Percentiles rank a stretch among this genome's conserved stretches.
Evolutionary conservation across 2,113 vertebrate genomes (phyloP).

Genomic region (Spilogale gracilis): DNA sequence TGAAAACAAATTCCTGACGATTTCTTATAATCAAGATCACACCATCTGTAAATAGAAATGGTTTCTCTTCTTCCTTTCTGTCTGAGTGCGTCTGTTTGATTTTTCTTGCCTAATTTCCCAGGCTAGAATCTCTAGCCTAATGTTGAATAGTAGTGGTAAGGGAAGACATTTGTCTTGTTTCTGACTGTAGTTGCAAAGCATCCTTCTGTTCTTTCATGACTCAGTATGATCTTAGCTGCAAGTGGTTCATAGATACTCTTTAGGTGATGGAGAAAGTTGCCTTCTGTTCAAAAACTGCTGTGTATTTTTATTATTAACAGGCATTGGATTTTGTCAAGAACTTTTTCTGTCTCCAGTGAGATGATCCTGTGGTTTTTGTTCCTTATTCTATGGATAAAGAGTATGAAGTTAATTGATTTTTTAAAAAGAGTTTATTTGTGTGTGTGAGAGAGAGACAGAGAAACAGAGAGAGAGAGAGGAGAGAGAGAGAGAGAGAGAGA

Average conservation of each 20-base stretch:
- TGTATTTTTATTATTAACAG: not conserved
- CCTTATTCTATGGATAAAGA: not conserved
- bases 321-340: not conserved
- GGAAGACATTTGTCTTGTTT: not conserved
- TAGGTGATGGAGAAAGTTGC: not conserved
- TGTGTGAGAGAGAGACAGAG: too few relatives aligned
- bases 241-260: not conserved
- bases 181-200: not conserved
- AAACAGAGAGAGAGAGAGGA: too few relatives aligned
- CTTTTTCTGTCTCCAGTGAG: not conserved
- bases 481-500: too few relatives aligned
- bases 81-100: not conserved
- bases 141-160: not conserved
- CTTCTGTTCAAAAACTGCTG: not conserved
- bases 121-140: too few relatives aligned
- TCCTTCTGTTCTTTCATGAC: not conserved
- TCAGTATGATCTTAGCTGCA: not conserved
- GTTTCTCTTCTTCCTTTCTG: not conserved
- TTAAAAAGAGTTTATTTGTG: too few relatives aligned
- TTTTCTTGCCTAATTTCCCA: not conserved
- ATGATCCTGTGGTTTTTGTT: not conserved
- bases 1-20: not conserved
- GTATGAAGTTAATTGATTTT: not conserved
- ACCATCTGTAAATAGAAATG: not conserved
- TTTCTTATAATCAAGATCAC: not conserved